These are phyloP conservation scores for Elachura formosa DNA, from an alignment of 2,113 vertebrate genomes.

Conservation along the genomic window DNA sequence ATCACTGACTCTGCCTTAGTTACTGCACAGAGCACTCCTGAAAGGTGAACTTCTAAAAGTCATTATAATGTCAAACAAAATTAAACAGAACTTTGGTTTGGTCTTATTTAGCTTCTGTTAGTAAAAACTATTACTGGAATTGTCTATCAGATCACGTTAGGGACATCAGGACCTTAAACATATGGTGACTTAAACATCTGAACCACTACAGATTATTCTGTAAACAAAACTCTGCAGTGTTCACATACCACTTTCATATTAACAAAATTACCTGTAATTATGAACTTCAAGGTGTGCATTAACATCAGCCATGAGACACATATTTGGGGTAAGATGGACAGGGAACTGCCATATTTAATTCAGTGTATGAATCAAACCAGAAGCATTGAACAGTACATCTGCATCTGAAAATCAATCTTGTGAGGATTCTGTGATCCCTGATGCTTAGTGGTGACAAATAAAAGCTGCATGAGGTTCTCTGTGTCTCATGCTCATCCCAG, in stretches of 20 bases:
- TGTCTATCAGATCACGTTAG: background rate
- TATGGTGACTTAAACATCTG: background rate
- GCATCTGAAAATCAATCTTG: background rate
- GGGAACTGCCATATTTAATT: background rate
- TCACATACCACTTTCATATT: background rate
- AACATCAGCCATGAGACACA: background rate
- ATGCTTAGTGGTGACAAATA: background rate
- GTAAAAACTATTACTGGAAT: background rate
- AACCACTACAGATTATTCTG: background rate
- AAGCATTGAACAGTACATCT: background rate
- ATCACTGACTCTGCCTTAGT: background rate
- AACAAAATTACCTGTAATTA: background rate
- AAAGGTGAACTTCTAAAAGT: background rate
- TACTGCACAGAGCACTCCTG: background rate
- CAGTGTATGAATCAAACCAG: background rate
- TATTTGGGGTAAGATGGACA: background rate
- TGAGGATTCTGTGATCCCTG: background rate
- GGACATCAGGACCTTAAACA: background rate
- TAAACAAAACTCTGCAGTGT: background rate
- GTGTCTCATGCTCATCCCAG: accelerated
- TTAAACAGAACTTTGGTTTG: background rate
- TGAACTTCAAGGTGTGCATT: background rate
- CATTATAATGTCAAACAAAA: background rate
- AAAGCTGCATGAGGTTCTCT: background rate
- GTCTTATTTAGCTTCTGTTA: background rate